Evolutionary conservation across 2,888 invertebrate genomes (phyloP), one percentile per base, ranked within the genome.

Genomic region (Athetis lepigone): DNA sequence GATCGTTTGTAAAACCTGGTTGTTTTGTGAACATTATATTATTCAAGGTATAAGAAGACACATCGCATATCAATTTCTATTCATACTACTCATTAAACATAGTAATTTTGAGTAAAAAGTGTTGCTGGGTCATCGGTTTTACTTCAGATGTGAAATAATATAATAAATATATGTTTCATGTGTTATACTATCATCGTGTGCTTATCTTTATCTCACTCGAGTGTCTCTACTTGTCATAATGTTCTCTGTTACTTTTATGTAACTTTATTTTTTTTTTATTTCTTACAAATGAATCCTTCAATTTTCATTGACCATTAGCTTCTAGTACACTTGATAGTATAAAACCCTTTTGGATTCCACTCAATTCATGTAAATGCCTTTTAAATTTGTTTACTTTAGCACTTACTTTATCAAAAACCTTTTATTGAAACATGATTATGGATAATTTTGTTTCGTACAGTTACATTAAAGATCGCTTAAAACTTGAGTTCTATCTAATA

Each of bases 391-490:
- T 39, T n/a, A 19, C 18, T 37, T 42, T 8, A 21, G 2, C 36
- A 16, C 29, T 16, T n/a, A 21, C 8, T 39, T 33, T 33, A 27
- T 37, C 6, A 29, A 9, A 39, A 64, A 47, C 11, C n/a, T 39
- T 72, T 72, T 23, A 50, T 43, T 45, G 39, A 18, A 11, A 52
- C 19, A 47, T 42, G 39, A 37, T 33, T 52, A 21, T 27, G 58
- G 18, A 51, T 40, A 33, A 47, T 43, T 33, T 9, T 21, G n/a
- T 40, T 50, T 40, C 6, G 23, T 16, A 37, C 40, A 55, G 58
- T 74, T 45, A 29, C 40, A 59, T 70, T 29, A 56, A 39, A 43
- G 5, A 42, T 19, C 40, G 36, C 40, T 70, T 55, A 47, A 21
- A 67, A 54, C 13, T 67, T 37, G 11, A 19, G 8, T 27, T 49